Base-by-base conservation (phyloP, 2,797 vertebrate species). In the Pipistrellus kuhlii region DNA sequence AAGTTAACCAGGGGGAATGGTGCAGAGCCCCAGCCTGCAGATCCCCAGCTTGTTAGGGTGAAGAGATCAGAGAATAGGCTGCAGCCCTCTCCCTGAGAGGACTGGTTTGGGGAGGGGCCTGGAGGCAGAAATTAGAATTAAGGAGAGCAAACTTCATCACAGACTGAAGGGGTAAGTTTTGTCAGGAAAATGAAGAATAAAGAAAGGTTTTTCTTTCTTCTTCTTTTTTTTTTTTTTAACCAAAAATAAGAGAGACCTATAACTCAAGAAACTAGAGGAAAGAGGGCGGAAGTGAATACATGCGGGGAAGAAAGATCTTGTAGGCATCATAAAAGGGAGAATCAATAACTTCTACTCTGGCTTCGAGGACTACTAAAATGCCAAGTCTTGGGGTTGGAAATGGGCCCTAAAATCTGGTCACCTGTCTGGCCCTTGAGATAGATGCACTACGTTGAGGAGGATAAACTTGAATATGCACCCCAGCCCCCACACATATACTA, bases 111-210 rank as follows among this genome's bases (percentile, higher is more conserved):
- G 30, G 20, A 57, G 5, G 23, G 12, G 4, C 18, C 27, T 73
- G 38, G 41, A 44, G 32, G 55, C 1, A 13, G 88, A 76, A n/a
- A 41, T 66, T 11, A 66, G n/a, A 25, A 44, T 41, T 11, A 44
- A 77, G 44, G 46, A 89, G 53, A 53, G 27, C 72, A 44, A 83
- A 62, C 18, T 53, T 89, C 35, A 38, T 41, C 46, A 38, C 55
- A 8, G 23, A 77, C 30, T 15, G 25, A 20, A 62, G 4, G n/a
- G 21, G 23, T 12, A 68, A 27, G 18, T 69, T 85, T 78, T 46
- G 35, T 59, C 71, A 93, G 30, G 44, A n/a, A 94, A 93, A 77
- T 44, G 57, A 94, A 88, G 89, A 66, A 71, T 73, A 87, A 71
- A 66, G n/a, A 48, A 85, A 35, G 20, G 11, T 89, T 76, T 21